These are phyloP conservation scores for Spodoptera littoralis DNA, from an alignment of 2,888 invertebrate genomes.

Conservation along the genomic window DNA sequence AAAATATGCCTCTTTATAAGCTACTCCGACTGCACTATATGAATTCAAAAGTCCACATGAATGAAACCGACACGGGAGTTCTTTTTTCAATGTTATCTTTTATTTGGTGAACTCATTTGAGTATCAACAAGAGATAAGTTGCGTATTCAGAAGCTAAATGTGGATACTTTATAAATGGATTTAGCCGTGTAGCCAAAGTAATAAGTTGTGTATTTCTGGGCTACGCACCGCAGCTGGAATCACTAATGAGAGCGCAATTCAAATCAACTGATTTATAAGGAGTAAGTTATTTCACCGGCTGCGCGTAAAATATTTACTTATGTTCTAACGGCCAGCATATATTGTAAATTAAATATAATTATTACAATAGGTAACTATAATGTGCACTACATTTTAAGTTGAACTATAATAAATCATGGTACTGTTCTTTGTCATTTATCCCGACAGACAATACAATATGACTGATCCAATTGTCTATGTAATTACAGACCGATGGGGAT, in stretches of 20 bases:
- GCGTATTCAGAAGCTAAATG: constrained; percentile 70
- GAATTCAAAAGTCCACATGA: constrained; percentile 50
- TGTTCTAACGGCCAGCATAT: constrained; percentile 79
- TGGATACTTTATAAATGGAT: constrained; percentile 72
- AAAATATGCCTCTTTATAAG: constrained; percentile 63
- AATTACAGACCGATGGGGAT: constrained; percentile 33
- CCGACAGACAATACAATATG: constrained; percentile 22
- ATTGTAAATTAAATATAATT: constrained; percentile 65
- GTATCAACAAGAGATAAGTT: constrained; percentile 72
- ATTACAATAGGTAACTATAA: constrained; percentile 58
- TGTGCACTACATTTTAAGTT: constrained; percentile 62
- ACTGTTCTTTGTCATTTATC: constrained; percentile 47
- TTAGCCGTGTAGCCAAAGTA: constrained; percentile 83
- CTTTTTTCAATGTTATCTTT: constrained; percentile 50
- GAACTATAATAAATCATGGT: constrained; percentile 39
- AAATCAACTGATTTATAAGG: constrained; percentile 87
- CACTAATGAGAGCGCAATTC: constrained; percentile 86
- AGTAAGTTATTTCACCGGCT: constrained; percentile 81
- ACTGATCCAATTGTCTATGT: constrained; percentile 34
- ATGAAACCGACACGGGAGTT: constrained; percentile 46
- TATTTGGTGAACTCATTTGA: constrained; percentile 64
- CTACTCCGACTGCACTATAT: constrained; percentile 49
- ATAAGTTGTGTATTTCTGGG: constrained; percentile 84
- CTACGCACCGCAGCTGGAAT: constrained; percentile 80
- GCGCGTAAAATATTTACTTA: constrained; percentile 80